Evolutionary conservation across 2,888 invertebrate species (phyloP).

Genomic region (Electrophaes corylata): DNA sequence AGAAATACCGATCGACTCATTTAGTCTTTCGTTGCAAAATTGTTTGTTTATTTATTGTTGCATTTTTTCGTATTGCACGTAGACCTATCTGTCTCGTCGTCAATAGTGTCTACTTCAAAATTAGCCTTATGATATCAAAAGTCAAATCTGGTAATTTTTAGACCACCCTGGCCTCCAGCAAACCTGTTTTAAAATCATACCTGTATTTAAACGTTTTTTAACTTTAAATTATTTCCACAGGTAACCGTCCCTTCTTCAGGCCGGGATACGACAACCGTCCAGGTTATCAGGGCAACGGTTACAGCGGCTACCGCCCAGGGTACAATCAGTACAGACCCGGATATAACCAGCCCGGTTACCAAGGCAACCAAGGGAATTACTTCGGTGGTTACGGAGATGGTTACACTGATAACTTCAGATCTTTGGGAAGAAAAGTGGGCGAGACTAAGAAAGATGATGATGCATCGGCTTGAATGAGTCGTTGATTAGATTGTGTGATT

Average conservation of each 20-base stretch:
- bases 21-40: too few species aligned
- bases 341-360: conserved; percentile 43
- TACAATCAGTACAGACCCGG: conserved; percentile 47
- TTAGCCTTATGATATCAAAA: too few species aligned
- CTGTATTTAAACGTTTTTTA: not conserved
- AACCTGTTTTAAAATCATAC: too few species aligned
- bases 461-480: conserved; percentile 24
- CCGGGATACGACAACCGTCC: conserved; percentile 48
- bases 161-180: too few species aligned
- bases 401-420: conserved; percentile 62
- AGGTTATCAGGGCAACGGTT: conserved; percentile 47
- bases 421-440: conserved; percentile 61
- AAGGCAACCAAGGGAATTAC: conserved; percentile 53
- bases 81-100: too few species aligned
- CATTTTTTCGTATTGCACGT: too few species aligned
- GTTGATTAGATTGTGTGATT: conserved; percentile 2
- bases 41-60: too few species aligned
- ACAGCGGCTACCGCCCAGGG: conserved; percentile 48
- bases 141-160: too few species aligned
- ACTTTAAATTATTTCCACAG: conserved; percentile 39
- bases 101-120: too few species aligned
- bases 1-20: too few species aligned
- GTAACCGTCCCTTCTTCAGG: conserved; percentile 57
- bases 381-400: conserved; percentile 63
- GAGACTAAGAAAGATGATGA: conserved; percentile 61